These are phyloP conservation scores for Glossosoma conforme DNA, from an alignment of 1,140 invertebrate species.

Conservation along the genomic window DNA sequence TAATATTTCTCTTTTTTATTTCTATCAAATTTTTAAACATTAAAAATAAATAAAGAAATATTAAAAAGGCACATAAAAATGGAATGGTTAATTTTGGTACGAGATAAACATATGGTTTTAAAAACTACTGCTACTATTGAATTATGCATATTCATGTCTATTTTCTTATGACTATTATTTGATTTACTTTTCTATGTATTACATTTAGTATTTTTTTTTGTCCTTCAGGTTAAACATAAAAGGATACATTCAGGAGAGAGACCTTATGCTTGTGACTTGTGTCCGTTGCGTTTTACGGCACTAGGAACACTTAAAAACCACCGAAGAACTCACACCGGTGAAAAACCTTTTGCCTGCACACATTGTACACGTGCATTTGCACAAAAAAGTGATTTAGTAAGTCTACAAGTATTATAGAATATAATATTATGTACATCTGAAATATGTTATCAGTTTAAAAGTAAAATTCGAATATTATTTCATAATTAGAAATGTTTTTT, in stretches of 20 bases:
- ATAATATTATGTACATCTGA: not conserved
- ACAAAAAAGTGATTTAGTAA: slow-evolving; percentile 28
- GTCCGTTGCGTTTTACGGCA: slow-evolving; percentile 66
- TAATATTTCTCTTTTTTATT: too few relatives aligned
- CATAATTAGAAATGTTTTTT: not conserved
- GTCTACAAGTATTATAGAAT: not conserved
- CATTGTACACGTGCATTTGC: slow-evolving; percentile 25
- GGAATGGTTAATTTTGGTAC: too few relatives aligned
- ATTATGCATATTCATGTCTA: not conserved
- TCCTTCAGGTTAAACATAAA: slow-evolving; percentile 37
- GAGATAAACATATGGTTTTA: too few relatives aligned
- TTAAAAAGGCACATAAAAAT: too few relatives aligned
- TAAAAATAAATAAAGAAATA: too few relatives aligned
- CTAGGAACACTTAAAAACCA: slow-evolving; percentile 53
- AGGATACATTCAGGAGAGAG: slow-evolving; percentile 67
- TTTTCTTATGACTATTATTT: not conserved
- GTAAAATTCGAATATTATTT: not conserved
- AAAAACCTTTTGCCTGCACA: slow-evolving; percentile 52
- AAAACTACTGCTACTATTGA: too few relatives aligned
- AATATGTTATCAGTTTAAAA: not conserved
- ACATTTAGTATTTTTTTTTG: not conserved
- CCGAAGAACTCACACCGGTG: slow-evolving; percentile 59
- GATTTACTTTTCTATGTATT: not conserved
- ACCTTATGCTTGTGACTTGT: slow-evolving; percentile 78
- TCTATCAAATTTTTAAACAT: too few relatives aligned